Base-by-base conservation (phyloP, 2,797 vertebrate species). In the Onychomys arenicola region DNA sequence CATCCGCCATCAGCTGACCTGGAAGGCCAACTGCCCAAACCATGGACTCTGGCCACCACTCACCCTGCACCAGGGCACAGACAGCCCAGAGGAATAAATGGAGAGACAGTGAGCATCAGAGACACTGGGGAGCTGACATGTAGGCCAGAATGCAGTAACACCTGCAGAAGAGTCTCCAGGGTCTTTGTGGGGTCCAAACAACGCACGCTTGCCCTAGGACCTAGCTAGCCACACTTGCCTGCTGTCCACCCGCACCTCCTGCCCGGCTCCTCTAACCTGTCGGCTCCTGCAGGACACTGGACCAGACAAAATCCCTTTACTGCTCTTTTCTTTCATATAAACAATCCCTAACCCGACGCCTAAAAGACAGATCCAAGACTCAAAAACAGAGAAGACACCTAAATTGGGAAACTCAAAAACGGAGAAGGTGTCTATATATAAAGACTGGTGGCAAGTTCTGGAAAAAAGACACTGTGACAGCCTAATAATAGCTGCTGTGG, bases 361-460 rank as follows among this genome's bases (percentile, higher is more conserved):
- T 13, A 75, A 85, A 92, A 89, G 86, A 93, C 43, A 77, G 84
- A 97, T 69, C 78, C 78, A 91, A 93, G 96, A 94, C 83, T 89
- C 91, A 82, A 46, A 96, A 94, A 23, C 25, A 52, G 86, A 94
- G 94, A 96, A 13, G 11, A 4, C 11, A 29, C 86, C 97, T 98
- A 97, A 95, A 95, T 93, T 97, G 96, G 96, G 97, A 96, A 94
- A 93, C 59, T 93, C 71, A 88, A 90, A 97, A 95, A 32, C 10
- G 63, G 71, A 95, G 91, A 91, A 86, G 94, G 78, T 80, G 59
- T 96, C 96, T 97, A 88, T 96, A 93, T 97, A 93, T 96, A 95
- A 96, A 96, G 95, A 67, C 14, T 67, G 61, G 94, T 69, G 95
- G 93, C 43, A 94, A 90, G 89, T 77, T 96, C 32, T 40, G 78